Evolutionary conservation across 2,888 invertebrate species (phyloP).

Genomic region (Apotomis capreana): DNA sequence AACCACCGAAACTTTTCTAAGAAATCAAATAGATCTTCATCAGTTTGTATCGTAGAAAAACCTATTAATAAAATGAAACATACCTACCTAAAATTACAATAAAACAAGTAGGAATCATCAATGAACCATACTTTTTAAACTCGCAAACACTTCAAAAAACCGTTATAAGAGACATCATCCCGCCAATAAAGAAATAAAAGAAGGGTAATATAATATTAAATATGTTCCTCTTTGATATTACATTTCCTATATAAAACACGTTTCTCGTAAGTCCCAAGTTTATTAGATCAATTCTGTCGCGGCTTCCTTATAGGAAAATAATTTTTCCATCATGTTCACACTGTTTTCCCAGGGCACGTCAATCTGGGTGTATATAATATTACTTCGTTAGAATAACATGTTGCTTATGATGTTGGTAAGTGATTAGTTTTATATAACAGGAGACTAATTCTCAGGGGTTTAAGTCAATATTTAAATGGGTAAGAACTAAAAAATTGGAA

Average conservation of each 20-base stretch:
- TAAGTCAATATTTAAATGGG: no score
- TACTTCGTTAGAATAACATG: no score
- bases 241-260: slow-evolving; percentile 2
- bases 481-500: no score
- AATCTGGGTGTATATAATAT: not conserved
- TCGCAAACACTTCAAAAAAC: not conserved
- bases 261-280: slow-evolving; percentile 1
- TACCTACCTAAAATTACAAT: no score
- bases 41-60: no score
- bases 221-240: not conserved
- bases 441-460: no score
- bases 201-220: not conserved
- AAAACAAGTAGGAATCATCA: no score
- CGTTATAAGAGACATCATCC: not conserved
- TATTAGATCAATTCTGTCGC: slow-evolving; percentile 26
- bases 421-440: no score
- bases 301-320: slow-evolving; percentile 13
- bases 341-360: not conserved
- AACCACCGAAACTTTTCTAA: not conserved
- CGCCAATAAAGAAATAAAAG: not conserved
- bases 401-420: no score
- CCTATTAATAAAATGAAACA: no score
- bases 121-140: no score
- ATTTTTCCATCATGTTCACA: slow-evolving; percentile 17
- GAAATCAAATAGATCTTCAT: not conserved